Evolutionary conservation across 2,888 invertebrate genomes (phyloP), one percentile per base, ranked within the genome.

Genomic region (Hypena proboscidalis): DNA sequence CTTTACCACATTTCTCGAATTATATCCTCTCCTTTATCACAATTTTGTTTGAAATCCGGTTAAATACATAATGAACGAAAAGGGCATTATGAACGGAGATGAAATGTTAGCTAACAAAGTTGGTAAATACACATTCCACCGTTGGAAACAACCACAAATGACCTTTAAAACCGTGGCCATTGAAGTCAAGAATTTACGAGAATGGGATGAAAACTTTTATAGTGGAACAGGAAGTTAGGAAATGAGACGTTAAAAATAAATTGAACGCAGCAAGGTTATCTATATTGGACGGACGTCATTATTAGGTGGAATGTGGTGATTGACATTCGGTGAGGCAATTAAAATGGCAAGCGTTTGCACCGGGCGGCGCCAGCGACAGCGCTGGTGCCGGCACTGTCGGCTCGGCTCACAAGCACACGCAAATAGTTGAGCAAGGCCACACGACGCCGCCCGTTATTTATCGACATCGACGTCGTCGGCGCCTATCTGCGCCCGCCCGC

Each of bases 351-450:
- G 43, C 51, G 54, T 66, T 61, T 53, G 59, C 58, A 59, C 39
- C 53, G n/a, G n/a, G n/a, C n/a, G 46, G 57, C 58, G 54, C 54
- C 60, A 59, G 49, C 62, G 69, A 51, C 64, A 20, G 15, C 29
- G n/a, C n/a, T n/a, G n/a, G n/a, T n/a, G n/a, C n/a, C n/a, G 26
- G 13, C 26, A 65, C 57, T 68, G 66, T 59, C 59, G 54, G 66
- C 63, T 58, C 66, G 67, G 63, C 67, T 70, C 66, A 57, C 63
- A 63, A 65, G 72, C 74, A 80, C 69, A 74, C 77, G 74, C 80
- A 83, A 86, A 88, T 87, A 88, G 82, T 81, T 81, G 73, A 63
- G 73, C 88, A 83, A 89, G 88, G 90, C 76, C 85, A 67, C 68
- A 67, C 62, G 76, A 64, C 80, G 74, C 68, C 74, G 70, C 56